Evolutionary conservation across 2,888 invertebrate genomes (phyloP).

Genomic region (Pristionchus exspectatus): DNA sequence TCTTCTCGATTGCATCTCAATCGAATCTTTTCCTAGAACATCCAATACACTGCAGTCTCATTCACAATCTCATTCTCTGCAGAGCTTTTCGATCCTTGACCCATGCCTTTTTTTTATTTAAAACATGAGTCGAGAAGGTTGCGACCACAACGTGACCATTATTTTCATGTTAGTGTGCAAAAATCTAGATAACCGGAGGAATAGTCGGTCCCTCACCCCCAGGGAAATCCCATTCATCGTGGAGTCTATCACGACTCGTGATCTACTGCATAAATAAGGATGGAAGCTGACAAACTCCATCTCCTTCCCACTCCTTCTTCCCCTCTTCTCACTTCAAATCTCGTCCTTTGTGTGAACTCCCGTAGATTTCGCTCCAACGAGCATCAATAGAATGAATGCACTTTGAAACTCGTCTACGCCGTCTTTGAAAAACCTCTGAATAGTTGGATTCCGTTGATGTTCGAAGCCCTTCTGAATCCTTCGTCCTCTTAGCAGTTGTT

Average conservation of each 20-base stretch:
- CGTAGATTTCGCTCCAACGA: conserved; percentile 1
- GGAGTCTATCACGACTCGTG: conserved; percentile 5
- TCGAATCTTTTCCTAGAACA: not conserved
- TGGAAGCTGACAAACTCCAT: conserved; percentile 25
- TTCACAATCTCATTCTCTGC: not conserved
- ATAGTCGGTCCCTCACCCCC: not conserved
- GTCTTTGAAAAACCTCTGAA: not conserved
- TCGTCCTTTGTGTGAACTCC: conserved; percentile 7
- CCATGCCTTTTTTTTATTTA: not conserved
- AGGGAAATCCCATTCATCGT: conserved; percentile 12
- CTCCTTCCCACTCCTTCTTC: not conserved
- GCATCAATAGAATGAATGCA: not conserved
- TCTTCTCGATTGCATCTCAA: conserved; percentile 31
- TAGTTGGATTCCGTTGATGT: not conserved
- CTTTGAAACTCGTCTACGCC: not conserved
- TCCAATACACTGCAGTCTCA: not conserved
- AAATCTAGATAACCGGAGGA: not conserved
- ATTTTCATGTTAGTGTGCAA: not conserved
- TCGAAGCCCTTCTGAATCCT: not conserved
- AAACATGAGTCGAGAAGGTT: not conserved
- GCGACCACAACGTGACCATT: not conserved
- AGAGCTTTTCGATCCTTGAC: not conserved
- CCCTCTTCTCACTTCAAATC: not conserved
- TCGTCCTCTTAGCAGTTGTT: not conserved
- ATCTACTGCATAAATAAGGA: conserved; percentile 37